Evolutionary conservation across 1,140 invertebrate genomes (phyloP).

Genomic region (Whitmania pigra): DNA sequence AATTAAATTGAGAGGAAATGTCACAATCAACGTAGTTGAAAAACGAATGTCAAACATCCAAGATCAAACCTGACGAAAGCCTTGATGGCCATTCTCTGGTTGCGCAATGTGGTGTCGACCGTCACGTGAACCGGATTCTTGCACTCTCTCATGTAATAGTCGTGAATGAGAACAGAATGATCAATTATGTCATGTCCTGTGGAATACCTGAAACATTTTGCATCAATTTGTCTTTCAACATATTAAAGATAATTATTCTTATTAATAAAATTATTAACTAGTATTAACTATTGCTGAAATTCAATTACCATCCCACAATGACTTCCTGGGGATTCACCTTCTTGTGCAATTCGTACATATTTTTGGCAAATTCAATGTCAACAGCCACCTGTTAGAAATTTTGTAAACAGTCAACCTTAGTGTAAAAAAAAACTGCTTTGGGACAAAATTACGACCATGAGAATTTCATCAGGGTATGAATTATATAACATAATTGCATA

Average conservation of each 20-base stretch:
- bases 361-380: slow-evolving; percentile 85
- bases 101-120: slow-evolving; percentile 73
- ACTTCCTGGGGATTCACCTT: slow-evolving; percentile 76
- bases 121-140: slow-evolving; percentile 85
- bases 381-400: slow-evolving; percentile 74
- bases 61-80: slow-evolving; percentile 61
- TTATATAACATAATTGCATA: too few relatives aligned
- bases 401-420: too few relatives aligned
- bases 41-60: background rate
- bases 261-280: background rate
- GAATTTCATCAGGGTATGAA: too few relatives aligned
- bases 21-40: background rate
- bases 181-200: slow-evolving; percentile 89
- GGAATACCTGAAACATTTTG: slow-evolving; percentile 46
- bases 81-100: slow-evolving; percentile 69
- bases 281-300: slow-evolving; percentile 6
- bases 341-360: slow-evolving; percentile 81
- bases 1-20: slow-evolving; percentile 9
- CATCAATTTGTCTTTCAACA: too few relatives aligned
- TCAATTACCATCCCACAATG: slow-evolving; percentile 83
- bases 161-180: slow-evolving; percentile 90
- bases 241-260: too few relatives aligned
- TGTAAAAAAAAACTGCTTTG: too few relatives aligned
- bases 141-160: slow-evolving; percentile 82
- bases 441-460: too few relatives aligned